phyloP scores from a whole-genome alignment of 2,797 vertebrate species.

The Centroberyx gerrardi region DNA sequence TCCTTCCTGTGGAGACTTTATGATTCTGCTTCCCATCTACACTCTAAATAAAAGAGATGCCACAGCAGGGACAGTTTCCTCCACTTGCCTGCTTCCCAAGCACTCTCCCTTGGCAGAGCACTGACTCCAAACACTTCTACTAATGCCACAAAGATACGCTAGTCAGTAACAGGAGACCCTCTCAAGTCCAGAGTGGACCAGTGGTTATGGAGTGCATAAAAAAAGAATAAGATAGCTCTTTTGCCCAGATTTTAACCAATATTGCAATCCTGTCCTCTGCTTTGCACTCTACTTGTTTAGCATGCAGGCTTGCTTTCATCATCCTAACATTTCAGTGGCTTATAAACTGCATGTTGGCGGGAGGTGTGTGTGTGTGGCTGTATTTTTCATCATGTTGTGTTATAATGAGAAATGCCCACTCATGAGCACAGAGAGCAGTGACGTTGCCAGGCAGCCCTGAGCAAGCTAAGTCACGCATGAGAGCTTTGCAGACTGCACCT shows the following conservation, averaged over 20 bases:
- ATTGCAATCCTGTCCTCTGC: background rate
- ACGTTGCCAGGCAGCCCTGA: conserved; percentile 16
- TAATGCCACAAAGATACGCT: conserved; percentile 38
- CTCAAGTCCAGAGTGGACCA: conserved; percentile 8
- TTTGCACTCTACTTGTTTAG: background rate
- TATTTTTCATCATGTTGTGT: conserved; percentile 6
- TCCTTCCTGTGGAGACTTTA: conserved; percentile 68
- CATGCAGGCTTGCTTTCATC: background rate
- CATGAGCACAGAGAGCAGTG: conserved; percentile 14
- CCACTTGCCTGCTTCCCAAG: conserved; percentile 46
- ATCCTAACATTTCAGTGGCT: conserved; percentile 6
- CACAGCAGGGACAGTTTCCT: conserved; percentile 60
- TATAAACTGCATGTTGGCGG: background rate
- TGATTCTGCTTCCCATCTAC: conserved; percentile 64
- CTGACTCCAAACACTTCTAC: conserved; percentile 44
- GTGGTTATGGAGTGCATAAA: background rate
- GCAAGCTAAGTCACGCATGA: conserved; percentile 17
- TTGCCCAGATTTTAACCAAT: conserved; percentile 9
- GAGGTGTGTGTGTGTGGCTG: background rate
- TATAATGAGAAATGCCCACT: conserved; percentile 7
- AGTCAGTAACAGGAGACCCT: conserved; percentile 23
- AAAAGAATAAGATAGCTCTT: conserved; percentile 4
- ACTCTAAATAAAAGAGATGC: conserved; percentile 62
- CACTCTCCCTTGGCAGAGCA: conserved; percentile 44
- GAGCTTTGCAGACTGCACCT: conserved; percentile 21